These are phyloP conservation scores for Nixonia krombeini DNA, from an alignment of 1,140 invertebrate species.

Conservation along the genomic window DNA sequence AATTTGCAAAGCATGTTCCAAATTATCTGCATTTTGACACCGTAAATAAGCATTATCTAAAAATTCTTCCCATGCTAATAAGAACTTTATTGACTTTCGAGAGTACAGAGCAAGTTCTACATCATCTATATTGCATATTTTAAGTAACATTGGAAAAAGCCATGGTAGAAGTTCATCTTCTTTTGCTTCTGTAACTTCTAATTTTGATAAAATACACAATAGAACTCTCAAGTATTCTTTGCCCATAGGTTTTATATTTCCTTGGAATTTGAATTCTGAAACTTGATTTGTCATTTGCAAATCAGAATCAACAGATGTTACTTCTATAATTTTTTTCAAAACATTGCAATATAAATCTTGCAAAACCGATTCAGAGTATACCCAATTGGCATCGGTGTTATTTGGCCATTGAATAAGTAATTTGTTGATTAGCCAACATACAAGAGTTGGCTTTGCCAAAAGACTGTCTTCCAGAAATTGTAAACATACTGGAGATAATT, in stretches of 20 bases:
- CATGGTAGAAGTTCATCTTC: conserved; percentile 42
- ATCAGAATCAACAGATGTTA: conserved; percentile 16
- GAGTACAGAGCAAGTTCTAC: conserved; percentile 60
- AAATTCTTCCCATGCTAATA: conserved; percentile 54
- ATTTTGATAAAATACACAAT: conserved; percentile 59
- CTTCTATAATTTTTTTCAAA: conserved; percentile 39
- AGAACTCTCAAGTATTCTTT: conserved; percentile 27
- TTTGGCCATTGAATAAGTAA: conserved; percentile 46
- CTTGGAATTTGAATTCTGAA: background rate
- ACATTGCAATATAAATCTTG: conserved; percentile 52
- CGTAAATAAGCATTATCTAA: conserved; percentile 40
- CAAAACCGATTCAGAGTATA: conserved; percentile 29
- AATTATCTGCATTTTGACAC: conserved; percentile 22
- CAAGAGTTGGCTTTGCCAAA: conserved; percentile 31
- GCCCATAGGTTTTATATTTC: conserved; percentile 9
- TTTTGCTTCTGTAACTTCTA: conserved; percentile 46
- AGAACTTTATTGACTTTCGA: conserved; percentile 49
- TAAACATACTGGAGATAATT: conserved; percentile 26
- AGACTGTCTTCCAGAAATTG: conserved; percentile 52
- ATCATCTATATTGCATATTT: conserved; percentile 40
- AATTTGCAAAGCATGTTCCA: conserved; percentile 49
- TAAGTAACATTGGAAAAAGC: conserved; percentile 49
- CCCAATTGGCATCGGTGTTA: conserved; percentile 6
- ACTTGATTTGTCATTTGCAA: background rate
- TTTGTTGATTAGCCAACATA: conserved; percentile 59